Conservation (phyloP, 2,888 invertebrate species). For the Unio delphinus region DNA sequence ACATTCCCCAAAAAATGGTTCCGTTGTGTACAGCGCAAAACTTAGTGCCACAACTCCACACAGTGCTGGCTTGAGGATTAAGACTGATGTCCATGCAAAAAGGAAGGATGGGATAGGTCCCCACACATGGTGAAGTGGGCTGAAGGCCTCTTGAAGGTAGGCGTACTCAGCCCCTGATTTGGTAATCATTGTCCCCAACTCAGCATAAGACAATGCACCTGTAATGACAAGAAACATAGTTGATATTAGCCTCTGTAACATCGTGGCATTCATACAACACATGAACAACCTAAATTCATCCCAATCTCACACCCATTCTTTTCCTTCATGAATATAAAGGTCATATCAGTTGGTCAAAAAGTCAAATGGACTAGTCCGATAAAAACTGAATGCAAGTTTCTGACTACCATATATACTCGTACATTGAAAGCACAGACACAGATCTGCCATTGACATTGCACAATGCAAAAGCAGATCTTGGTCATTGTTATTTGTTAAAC, state of each 20-base stretch:
- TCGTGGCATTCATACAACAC: too few species aligned
- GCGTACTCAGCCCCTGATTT: constrained; percentile 88
- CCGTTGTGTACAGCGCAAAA: constrained; percentile 65
- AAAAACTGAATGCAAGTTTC: too few species aligned
- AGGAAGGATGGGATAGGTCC: constrained; percentile 73
- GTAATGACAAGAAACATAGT: constrained; percentile 19
- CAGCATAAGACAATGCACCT: constrained; percentile 87
- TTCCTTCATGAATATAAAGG: too few species aligned
- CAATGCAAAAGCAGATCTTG: too few species aligned
- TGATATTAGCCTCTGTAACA: background rate
- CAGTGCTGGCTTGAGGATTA: constrained; percentile 69
- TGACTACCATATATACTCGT: too few species aligned
- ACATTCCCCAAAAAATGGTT: constrained; percentile 61
- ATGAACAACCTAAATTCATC: too few species aligned
- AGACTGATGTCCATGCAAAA: constrained; percentile 76
- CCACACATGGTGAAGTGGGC: constrained; percentile 40
- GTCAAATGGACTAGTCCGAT: too few species aligned
- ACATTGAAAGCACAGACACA: too few species aligned
- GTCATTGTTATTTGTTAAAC: too few species aligned
- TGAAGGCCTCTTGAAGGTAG: constrained; percentile 72
- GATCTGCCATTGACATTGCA: too few species aligned
- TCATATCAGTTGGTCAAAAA: too few species aligned
- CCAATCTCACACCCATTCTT: too few species aligned
- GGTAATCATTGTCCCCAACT: constrained; percentile 85
- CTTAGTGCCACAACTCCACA: constrained; percentile 74